Evolutionary conservation across 2,113 vertebrate genomes (phyloP).

Genomic region (Nesospiza acunhae): DNA sequence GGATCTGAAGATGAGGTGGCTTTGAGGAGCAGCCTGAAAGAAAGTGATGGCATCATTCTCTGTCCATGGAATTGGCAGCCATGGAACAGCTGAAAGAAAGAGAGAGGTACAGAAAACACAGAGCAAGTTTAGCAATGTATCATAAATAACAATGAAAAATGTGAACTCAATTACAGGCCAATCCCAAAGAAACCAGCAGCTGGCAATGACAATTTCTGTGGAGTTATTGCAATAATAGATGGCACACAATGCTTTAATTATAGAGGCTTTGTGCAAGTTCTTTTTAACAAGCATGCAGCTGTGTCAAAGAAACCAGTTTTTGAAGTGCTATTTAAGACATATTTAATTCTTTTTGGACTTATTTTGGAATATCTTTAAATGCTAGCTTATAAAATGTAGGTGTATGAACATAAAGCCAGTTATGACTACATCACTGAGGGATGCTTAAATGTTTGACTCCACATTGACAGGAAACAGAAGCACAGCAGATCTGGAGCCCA

Average conservation of each 20-base stretch:
- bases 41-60: fast-evolving
- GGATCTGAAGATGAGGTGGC: not conserved
- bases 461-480: not conserved
- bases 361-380: not conserved
- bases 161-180: not conserved
- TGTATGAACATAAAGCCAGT: not conserved
- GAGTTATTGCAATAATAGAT: not conserved
- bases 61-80: not conserved
- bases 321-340: not conserved
- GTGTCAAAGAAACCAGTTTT: not conserved
- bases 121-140: not conserved
- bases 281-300: constrained; percentile 17
- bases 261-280: not conserved
- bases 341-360: not conserved
- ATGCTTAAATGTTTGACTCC: not conserved
- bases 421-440: not conserved
- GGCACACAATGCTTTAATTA: constrained; percentile 22
- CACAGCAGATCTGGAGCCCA: not conserved
- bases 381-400: not conserved
- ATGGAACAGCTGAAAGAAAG: not conserved
- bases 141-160: not conserved
- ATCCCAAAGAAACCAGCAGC: constrained; percentile 11
- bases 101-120: not conserved
- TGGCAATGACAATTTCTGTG: not conserved
- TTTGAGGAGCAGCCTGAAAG: not conserved